Conservation (phyloP, 1,140 invertebrate species). For the Tenebrio molitor region DNA sequence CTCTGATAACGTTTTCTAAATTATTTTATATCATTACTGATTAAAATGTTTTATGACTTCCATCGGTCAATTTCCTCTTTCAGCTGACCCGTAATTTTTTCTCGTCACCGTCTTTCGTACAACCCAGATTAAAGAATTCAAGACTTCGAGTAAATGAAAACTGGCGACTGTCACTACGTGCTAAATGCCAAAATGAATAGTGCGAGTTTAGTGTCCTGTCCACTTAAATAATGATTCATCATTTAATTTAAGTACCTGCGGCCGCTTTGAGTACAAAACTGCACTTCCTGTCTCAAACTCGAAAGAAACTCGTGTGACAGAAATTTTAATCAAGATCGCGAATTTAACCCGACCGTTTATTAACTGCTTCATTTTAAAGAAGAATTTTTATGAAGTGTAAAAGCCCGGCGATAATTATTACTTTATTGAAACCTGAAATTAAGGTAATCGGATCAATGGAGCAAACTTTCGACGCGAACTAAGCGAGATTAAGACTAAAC, state of each 20-base stretch:
- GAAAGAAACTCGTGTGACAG: background rate
- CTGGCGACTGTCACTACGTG: background rate
- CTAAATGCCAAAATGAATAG: background rate
- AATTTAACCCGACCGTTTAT: constrained; percentile 9
- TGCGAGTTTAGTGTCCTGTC: background rate
- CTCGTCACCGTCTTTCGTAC: no score
- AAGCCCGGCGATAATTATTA: no score
- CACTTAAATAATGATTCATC: constrained; percentile 22
- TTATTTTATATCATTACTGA: no score
- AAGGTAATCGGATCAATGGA: background rate
- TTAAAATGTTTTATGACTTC: no score
- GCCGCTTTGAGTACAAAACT: constrained; percentile 7
- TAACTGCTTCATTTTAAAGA: constrained; percentile 7
- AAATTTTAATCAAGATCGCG: constrained; percentile 13
- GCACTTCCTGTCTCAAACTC: constrained; percentile 6
- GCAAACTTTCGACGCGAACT: background rate
- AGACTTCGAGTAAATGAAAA: no score
- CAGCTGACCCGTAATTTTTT: no score
- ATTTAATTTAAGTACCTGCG: constrained; percentile 26
- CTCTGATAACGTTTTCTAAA: no score
- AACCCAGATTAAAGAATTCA: no score
- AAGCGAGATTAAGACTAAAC: no score
- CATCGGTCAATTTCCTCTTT: no score
- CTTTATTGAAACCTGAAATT: background rate
- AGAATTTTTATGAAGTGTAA: no score